Conservation (phyloP, 2,888 invertebrate genomes). For the Eristalis arbustorum region DNA sequence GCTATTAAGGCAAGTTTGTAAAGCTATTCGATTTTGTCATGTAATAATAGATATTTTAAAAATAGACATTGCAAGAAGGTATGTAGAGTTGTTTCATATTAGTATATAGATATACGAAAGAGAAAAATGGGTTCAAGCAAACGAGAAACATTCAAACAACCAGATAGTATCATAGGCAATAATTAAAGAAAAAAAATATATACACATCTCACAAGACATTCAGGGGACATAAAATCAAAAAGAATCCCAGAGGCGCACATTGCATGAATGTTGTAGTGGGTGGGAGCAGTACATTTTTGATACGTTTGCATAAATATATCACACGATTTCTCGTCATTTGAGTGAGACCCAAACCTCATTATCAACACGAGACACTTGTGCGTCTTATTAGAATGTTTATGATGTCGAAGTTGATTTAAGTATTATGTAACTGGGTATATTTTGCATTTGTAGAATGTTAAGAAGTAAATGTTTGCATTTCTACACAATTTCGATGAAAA, state of each 20-base stretch:
- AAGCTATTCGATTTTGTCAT: conserved; percentile 62
- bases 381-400: not conserved
- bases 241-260: not conserved
- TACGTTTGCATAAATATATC: not conserved
- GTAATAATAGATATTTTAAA: conserved; percentile 65
- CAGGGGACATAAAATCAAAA: not conserved
- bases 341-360: not conserved
- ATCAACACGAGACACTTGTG: not conserved
- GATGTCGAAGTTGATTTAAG: not conserved
- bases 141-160: not conserved
- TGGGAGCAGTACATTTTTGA: not conserved
- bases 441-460: not conserved
- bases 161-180: conserved; percentile 6
- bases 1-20: conserved; percentile 7
- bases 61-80: conserved; percentile 35
- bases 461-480: not conserved
- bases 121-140: conserved; percentile 2
- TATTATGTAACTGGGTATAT: not conserved
- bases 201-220: not conserved
- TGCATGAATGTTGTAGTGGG: not conserved
- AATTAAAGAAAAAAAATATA: not conserved
- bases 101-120: not conserved
- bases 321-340: not conserved
- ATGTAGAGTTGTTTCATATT: not conserved
- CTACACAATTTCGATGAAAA: not conserved